phyloP scores from a whole-genome alignment of 1,140 invertebrate genomes.

The Arctopsyche grandis region DNA sequence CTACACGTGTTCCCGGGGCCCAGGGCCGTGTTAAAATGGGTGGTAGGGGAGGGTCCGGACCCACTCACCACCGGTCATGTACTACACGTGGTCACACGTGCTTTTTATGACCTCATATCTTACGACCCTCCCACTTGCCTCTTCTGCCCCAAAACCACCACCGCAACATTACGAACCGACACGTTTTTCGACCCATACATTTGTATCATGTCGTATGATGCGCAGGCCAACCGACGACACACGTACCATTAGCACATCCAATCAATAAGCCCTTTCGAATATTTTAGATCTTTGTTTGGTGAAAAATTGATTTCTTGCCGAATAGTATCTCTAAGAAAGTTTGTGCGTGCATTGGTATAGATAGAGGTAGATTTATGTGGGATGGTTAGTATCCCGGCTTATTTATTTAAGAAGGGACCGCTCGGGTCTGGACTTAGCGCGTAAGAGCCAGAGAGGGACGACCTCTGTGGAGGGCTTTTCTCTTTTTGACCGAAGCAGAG shows the following conservation, averaged over 20 bases:
- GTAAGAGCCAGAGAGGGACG: slow-evolving; percentile 41
- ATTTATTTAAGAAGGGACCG: slow-evolving; percentile 55
- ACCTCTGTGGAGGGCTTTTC: slow-evolving; percentile 38
- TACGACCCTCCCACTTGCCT: slow-evolving; percentile 14
- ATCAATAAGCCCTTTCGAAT: background rate
- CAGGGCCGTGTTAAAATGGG: background rate
- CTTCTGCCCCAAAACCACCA: slow-evolving; percentile 11
- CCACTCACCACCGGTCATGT: slow-evolving; percentile 30
- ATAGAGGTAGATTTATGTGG: slow-evolving; percentile 22
- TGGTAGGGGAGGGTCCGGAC: background rate
- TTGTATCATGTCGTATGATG: slow-evolving; percentile 26
- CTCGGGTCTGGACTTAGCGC: slow-evolving; percentile 48
- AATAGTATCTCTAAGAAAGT: background rate
- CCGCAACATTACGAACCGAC: slow-evolving; percentile 40
- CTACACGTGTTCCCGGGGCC: slow-evolving; percentile 21
- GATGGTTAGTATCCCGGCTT: slow-evolving; percentile 47
- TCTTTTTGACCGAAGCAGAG: slow-evolving; percentile 46
- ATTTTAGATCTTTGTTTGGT: background rate
- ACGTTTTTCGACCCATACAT: slow-evolving; percentile 40
- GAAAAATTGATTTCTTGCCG: background rate
- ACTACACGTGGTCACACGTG: slow-evolving; percentile 45
- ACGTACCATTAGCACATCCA: background rate
- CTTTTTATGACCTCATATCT: slow-evolving; percentile 48
- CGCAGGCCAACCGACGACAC: background rate
- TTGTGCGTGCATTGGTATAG: background rate